Conservation (phyloP, 1,140 invertebrate species). For the Drosophila eugracilis region DNA sequence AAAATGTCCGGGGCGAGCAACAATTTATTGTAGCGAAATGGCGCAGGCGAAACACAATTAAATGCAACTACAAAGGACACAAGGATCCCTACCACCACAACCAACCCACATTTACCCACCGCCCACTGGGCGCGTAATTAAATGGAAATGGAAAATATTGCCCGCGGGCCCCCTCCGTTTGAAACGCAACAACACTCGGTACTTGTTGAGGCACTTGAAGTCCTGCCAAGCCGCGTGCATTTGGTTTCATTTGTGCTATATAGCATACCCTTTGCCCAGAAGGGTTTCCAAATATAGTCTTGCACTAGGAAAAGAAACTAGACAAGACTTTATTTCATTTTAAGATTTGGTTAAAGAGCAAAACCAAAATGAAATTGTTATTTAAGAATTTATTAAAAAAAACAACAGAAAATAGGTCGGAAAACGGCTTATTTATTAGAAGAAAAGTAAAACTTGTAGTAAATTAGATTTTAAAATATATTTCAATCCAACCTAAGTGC, state of each 20-base stretch:
- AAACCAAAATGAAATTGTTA: no score
- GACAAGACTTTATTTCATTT: neutral
- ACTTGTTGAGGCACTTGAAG: conserved; percentile 65
- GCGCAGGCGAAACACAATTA: conserved; percentile 73
- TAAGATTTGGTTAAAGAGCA: no score
- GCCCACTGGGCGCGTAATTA: conserved; percentile 60
- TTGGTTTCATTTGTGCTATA: conserved; percentile 29
- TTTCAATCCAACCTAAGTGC: neutral
- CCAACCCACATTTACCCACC: neutral
- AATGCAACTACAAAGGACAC: conserved; percentile 65
- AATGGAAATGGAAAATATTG: conserved; percentile 71
- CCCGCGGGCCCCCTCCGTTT: conserved; percentile 33
- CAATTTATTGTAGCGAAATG: conserved; percentile 79
- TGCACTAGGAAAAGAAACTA: neutral
- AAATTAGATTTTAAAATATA: no score
- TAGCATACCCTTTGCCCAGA: conserved; percentile 19
- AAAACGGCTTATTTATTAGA: no score
- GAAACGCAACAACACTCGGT: conserved; percentile 27
- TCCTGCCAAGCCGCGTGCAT: conserved; percentile 45
- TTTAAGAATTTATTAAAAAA: no score
- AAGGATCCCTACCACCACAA: conserved; percentile 20
- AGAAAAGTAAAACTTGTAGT: no score
- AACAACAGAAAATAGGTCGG: no score
- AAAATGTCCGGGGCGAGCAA: conserved; percentile 40
- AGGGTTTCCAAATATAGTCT: conserved; percentile 16